phyloP scores from a whole-genome alignment of 2,888 invertebrate species.

The Dyspetes luteomarginatus region DNA sequence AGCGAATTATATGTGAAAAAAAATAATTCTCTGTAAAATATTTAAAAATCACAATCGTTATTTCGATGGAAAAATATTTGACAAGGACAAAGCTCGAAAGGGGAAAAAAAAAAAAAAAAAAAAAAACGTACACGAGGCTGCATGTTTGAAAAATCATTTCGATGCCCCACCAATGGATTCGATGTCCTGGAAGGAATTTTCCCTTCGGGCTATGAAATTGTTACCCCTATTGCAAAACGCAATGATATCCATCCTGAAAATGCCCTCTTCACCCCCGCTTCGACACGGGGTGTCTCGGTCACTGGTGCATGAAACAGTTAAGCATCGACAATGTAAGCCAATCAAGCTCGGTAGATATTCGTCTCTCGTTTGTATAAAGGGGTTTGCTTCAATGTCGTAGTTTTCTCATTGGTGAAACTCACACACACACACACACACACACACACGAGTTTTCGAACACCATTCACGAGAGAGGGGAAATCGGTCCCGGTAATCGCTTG shows the following conservation, averaged over 20 bases:
- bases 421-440: too few species aligned
- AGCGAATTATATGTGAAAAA: too few species aligned
- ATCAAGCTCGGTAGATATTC: slow-evolving; percentile 76
- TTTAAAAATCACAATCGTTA: too few species aligned
- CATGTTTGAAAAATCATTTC: too few species aligned
- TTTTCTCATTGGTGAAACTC: slow-evolving; percentile 35
- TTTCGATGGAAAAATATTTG: too few species aligned
- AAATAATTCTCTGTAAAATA: too few species aligned
- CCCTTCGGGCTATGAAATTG: slow-evolving; percentile 77
- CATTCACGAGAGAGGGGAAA: slow-evolving; percentile 64
- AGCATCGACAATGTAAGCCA: slow-evolving; percentile 84
- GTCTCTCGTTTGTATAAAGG: slow-evolving; percentile 56
- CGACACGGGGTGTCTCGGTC: slow-evolving; percentile 75
- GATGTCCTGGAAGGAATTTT: slow-evolving; percentile 63
- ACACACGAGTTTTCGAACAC: slow-evolving; percentile 4
- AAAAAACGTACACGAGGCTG: too few species aligned
- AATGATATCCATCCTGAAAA: slow-evolving; percentile 68
- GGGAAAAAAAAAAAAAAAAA: too few species aligned
- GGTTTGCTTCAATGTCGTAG: slow-evolving; percentile 3
- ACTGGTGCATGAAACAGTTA: slow-evolving; percentile 83
- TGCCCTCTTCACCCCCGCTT: slow-evolving; percentile 20
- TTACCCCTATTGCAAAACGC: slow-evolving; percentile 82
- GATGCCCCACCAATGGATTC: slow-evolving; percentile 28
- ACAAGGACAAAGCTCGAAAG: too few species aligned
- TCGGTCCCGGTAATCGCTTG: slow-evolving; percentile 79